A percentile compares a stretch with the other conserved stretches of the same genome.
Evolutionary conservation across 2,113 vertebrate genomes (phyloP).

Genomic region (Podocnemis expansa): DNA sequence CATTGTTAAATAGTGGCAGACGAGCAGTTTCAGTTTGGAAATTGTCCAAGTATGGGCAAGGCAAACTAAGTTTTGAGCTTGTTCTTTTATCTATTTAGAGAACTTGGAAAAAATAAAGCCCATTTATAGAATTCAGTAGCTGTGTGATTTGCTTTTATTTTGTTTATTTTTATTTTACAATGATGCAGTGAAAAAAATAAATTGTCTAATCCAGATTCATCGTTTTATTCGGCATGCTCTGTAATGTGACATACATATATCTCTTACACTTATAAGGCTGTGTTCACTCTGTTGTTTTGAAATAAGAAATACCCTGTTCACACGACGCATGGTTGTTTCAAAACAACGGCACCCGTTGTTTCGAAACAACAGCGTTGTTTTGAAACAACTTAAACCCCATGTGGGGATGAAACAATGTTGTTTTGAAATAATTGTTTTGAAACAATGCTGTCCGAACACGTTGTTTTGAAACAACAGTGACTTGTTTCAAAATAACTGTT

Average conservation of each 20-base stretch:
- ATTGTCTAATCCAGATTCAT: neutral
- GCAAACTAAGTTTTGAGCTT: neutral
- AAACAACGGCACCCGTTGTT: too few species aligned
- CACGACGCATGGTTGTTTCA: too few species aligned
- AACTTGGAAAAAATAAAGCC: neutral
- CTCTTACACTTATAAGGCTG: accelerated
- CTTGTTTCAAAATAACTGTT: too few species aligned
- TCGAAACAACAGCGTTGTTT: too few species aligned
- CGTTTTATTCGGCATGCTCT: neutral
- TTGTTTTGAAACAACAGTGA: too few species aligned
- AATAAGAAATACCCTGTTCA: too few species aligned
- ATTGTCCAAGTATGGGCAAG: neutral
- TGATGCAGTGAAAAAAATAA: neutral
- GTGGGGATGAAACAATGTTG: too few species aligned
- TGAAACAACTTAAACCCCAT: too few species aligned
- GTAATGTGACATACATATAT: neutral
- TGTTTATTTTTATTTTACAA: neutral
- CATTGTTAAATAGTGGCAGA: neutral
- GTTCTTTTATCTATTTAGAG: accelerated
- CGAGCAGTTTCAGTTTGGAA: neutral
- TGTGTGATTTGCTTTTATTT: neutral
- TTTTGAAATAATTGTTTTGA: too few species aligned
- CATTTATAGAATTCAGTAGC: neutral
- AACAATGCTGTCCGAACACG: too few species aligned
- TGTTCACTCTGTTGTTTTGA: too few species aligned